Evolutionary conservation across 2,888 invertebrate species (phyloP), one percentile per base, ranked within the genome.

Genomic region (Agonum fuliginosum): DNA sequence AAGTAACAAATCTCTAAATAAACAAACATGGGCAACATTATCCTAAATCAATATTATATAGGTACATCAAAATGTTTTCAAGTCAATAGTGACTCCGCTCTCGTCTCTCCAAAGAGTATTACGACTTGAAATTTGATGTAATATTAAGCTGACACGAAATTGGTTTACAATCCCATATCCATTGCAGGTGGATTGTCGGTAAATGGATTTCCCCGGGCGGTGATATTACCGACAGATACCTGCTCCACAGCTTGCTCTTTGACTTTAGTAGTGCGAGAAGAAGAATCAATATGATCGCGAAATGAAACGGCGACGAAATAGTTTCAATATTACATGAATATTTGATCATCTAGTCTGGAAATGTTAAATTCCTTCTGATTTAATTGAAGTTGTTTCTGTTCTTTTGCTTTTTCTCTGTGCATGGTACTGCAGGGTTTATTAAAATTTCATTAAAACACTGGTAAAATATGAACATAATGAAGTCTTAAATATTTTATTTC

Each of bases 131-230:
- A 51, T 51, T 48, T 71, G 51, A 71, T 71, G 41, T 71, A 71
- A 67, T 67, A 67, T 67, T 67, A 67, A 67, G 67, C 67, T 43
- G 67, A 67, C 67, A 24, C 41, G 43, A 67, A 67, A 67, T 67
- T 67, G 67, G 67, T 67, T 67, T 67, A 67, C 67, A 67, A 67
- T 67, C 67, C 67, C 22, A 67, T 43, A 67, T 67, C 67, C 43
- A 67, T 41, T 67, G 67, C 67, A 67, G 22, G 22, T 67, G 67
- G 67, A 67, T 67, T 67, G 67, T 67, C 67, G 41, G 67, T 67
- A 67, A 67, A 67, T 67, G 67, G 67, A 67, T 67, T 67, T 67
- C 41, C 67, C 41, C 22, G 67, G 37, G 41, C 37, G 22, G 37
- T 41, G 41, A 41, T 67, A 37, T 67, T 67, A 67, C 67, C 67